These are phyloP conservation scores for Cryptocephalus moraei DNA, from an alignment of 2,888 invertebrate species.

Conservation along the genomic window DNA sequence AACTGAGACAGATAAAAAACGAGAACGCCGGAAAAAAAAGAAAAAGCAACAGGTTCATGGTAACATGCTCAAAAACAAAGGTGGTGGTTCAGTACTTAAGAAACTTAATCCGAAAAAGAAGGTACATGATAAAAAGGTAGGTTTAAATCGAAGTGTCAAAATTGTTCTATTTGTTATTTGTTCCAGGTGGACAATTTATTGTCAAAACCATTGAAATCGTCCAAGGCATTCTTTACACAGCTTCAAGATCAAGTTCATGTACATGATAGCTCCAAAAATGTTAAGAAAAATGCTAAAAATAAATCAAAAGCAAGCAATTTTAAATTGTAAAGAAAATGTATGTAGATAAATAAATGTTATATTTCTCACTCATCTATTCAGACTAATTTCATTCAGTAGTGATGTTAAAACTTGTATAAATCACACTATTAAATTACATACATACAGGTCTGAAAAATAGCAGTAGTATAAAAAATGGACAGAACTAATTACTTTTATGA, in stretches of 20 bases:
- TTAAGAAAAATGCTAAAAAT: slow-evolving; percentile 10
- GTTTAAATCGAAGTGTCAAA: slow-evolving; percentile 5
- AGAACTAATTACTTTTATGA: too few species aligned
- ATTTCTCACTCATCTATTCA: too few species aligned
- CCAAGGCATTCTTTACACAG: slow-evolving; percentile 77
- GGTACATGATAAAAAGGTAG: slow-evolving; percentile 53
- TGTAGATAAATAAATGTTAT: too few species aligned
- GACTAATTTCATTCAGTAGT: too few species aligned
- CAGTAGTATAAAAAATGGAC: too few species aligned
- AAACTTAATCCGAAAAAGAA: slow-evolving; percentile 42
- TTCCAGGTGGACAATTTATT: slow-evolving; percentile 39
- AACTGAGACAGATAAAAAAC: slow-evolving; percentile 76
- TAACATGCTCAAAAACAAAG: slow-evolving; percentile 34
- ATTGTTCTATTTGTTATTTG: slow-evolving; percentile 5
- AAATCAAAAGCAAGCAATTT: too few species aligned
- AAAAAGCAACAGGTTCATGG: slow-evolving; percentile 53
- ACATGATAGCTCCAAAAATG: slow-evolving; percentile 42
- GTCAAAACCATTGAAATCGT: slow-evolving; percentile 54
- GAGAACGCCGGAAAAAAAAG: slow-evolving; percentile 82
- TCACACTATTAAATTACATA: too few species aligned
- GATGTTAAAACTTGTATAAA: too few species aligned
- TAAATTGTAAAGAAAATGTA: too few species aligned
- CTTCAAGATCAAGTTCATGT: slow-evolving; percentile 65
- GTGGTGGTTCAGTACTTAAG: slow-evolving; percentile 19
- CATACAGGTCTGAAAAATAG: too few species aligned